A percentile compares a stretch with the other conserved stretches of the same genome.
phyloP scores from a whole-genome alignment of 2,113 vertebrate species.

The Vulpes ferrilata region DNA sequence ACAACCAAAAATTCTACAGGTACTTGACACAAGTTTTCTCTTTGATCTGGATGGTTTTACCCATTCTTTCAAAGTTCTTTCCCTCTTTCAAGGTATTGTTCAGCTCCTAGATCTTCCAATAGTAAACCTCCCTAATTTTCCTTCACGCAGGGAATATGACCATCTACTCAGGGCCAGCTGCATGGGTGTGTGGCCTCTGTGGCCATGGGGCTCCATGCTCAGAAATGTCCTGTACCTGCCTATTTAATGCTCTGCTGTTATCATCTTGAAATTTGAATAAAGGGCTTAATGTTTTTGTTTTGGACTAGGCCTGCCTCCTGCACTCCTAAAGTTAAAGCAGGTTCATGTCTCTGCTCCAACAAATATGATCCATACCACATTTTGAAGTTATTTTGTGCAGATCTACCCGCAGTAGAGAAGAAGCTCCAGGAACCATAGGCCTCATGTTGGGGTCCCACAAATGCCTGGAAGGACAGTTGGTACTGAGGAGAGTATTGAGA shows the following conservation, averaged over 20 bases:
- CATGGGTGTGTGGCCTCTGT: rapidly evolving
- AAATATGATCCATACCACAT: no score
- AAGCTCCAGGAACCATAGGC: neutral
- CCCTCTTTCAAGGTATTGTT: neutral
- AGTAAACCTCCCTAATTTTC: neutral
- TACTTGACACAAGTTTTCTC: neutral
- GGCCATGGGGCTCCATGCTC: neutral
- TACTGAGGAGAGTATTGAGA: neutral
- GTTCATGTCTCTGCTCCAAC: neutral
- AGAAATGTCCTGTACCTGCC: neutral
- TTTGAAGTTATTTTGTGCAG: neutral
- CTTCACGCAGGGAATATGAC: neutral
- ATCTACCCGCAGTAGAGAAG: neutral
- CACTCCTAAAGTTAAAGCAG: neutral
- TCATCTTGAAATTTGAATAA: neutral
- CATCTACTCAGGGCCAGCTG: rapidly evolving
- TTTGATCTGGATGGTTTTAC: neutral
- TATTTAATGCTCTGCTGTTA: neutral
- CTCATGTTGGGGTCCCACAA: neutral
- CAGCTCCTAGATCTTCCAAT: neutral
- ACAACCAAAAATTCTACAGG: neutral
- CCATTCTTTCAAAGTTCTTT: neutral
- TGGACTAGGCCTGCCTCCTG: rapidly evolving
- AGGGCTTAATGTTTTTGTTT: neutral
- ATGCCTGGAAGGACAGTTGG: neutral